Conservation (phyloP, 2,797 vertebrate species). For the Tiaroga cobitis region DNA sequence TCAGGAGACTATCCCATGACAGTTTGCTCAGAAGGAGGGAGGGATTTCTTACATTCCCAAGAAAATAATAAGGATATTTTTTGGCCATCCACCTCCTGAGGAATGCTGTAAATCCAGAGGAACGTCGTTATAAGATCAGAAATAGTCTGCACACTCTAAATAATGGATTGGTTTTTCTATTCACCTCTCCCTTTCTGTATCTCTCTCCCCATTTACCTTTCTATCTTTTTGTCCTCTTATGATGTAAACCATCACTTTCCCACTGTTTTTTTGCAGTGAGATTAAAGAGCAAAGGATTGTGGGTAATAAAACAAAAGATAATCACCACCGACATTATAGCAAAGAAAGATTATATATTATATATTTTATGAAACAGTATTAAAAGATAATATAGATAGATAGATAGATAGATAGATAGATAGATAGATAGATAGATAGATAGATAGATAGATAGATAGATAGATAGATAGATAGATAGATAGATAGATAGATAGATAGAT, state of each 20-base stretch:
- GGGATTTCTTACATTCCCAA: slow-evolving; percentile 45
- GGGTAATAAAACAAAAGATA: slow-evolving; percentile 41
- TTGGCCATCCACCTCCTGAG: slow-evolving; percentile 28
- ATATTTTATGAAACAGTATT: no score
- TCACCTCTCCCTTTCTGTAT: slow-evolving; percentile 53
- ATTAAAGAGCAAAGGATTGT: not conserved
- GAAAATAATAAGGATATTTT: slow-evolving; percentile 61
- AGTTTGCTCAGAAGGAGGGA: slow-evolving; percentile 39
- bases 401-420: no score
- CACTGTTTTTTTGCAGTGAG: not conserved
- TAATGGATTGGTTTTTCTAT: slow-evolving; percentile 47
- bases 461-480: no score
- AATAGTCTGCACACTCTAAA: slow-evolving; percentile 50
- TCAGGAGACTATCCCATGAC: slow-evolving; percentile 6
- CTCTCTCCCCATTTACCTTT: slow-evolving; percentile 15
- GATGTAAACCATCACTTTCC: not conserved
- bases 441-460: no score
- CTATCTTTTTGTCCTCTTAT: slow-evolving; percentile 42
- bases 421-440: no score
- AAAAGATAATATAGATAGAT: no score
- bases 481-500: no score
- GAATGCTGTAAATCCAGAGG: slow-evolving; percentile 39
- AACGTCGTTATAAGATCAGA: slow-evolving; percentile 59
- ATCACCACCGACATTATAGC: not conserved
- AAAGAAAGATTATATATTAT: not conserved